These are phyloP conservation scores for Leptinotarsa juncta DNA, from an alignment of 2,888 invertebrate species.

Conservation along the genomic window DNA sequence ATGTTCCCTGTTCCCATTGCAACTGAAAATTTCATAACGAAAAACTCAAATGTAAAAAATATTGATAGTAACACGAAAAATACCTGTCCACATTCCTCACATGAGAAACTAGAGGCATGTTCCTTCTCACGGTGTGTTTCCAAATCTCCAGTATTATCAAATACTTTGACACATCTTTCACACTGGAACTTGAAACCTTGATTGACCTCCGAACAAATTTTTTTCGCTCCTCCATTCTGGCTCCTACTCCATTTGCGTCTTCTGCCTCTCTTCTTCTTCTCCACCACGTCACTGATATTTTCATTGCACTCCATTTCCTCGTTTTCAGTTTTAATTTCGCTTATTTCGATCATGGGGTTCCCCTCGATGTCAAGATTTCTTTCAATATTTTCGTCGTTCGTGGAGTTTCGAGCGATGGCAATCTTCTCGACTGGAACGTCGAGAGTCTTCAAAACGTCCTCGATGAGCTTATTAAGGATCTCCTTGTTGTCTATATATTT, in stretches of 20 bases:
- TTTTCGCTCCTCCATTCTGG: slow-evolving; percentile 47
- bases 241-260: slow-evolving; percentile 60
- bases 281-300: slow-evolving; percentile 31
- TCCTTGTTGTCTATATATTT: slow-evolving; percentile 56
- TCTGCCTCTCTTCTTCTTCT: slow-evolving; percentile 50
- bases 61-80: background rate
- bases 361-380: slow-evolving; percentile 7
- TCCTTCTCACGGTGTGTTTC: slow-evolving; percentile 62
- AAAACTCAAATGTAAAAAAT: background rate
- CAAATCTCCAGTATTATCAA: slow-evolving; percentile 58
- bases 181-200: slow-evolving; percentile 64
- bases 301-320: slow-evolving; percentile 4
- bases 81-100: slow-evolving; percentile 65
- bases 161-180: slow-evolving; percentile 62
- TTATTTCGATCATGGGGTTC: slow-evolving; percentile 24
- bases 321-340: slow-evolving; percentile 32
- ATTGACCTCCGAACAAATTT: slow-evolving; percentile 47
- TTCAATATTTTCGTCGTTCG: slow-evolving; percentile 3
- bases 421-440: slow-evolving; percentile 55
- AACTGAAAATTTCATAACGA: background rate
- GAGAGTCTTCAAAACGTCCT: slow-evolving; percentile 61
- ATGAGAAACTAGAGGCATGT: slow-evolving; percentile 63
- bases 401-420: background rate
- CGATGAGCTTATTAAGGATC: slow-evolving; percentile 61
- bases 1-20: background rate